Evolutionary conservation across 2,797 vertebrate genomes (phyloP).

Genomic region (Acrocephalus scirpaceus): DNA sequence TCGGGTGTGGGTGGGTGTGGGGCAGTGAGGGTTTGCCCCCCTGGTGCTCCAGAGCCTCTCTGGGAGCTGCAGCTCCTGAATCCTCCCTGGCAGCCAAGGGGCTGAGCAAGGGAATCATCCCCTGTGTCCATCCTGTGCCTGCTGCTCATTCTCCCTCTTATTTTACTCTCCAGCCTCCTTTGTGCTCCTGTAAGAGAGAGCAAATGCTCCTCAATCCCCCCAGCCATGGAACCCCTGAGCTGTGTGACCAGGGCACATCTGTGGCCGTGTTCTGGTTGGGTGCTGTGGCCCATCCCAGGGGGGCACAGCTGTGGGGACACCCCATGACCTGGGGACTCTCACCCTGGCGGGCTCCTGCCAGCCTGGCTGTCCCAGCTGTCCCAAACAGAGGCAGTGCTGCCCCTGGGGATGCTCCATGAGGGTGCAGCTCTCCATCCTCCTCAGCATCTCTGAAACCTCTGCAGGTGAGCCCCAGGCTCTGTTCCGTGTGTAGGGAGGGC

Average conservation of each 20-base stretch:
- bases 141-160: neutral
- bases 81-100: fast-evolving
- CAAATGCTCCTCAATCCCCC: neutral
- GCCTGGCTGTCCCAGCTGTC: neutral
- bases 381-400: neutral
- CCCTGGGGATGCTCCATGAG: neutral
- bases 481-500: neutral
- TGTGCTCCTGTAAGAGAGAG: neutral
- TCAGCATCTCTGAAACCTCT: neutral
- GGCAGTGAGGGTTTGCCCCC: fast-evolving
- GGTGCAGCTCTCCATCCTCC: neutral
- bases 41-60: neutral
- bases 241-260: neutral
- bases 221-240: neutral
- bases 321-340: neutral
- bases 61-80: neutral
- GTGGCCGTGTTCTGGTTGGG: neutral
- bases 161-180: neutral
- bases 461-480: neutral
- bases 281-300: neutral
- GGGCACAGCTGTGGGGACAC: neutral
- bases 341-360: neutral
- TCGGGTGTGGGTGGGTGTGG: neutral
- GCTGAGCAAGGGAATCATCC: neutral
- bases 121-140: too few species aligned